Conservation (phyloP, 2,888 invertebrate genomes). For the Tenthredo scrophulariae region DNA sequence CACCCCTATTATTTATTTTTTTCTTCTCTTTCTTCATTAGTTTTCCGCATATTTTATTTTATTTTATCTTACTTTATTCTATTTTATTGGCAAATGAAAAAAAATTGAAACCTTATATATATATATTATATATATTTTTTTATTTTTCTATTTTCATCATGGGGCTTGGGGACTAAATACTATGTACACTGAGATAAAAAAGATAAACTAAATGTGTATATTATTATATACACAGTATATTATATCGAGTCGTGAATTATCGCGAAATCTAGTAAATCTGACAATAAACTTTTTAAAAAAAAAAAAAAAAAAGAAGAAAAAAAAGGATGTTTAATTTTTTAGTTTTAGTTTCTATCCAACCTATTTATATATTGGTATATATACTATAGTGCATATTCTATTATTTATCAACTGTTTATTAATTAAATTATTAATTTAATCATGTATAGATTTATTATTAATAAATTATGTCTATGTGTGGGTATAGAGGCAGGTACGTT, state of each 20-base stretch:
- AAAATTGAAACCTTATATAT: too few relatives aligned
- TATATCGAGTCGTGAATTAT: too few relatives aligned
- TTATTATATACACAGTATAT: neutral
- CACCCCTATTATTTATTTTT: too few relatives aligned
- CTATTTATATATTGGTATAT: too few relatives aligned
- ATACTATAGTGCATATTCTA: neutral
- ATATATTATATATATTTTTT: too few relatives aligned
- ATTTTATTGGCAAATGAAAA: too few relatives aligned
- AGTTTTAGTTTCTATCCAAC: neutral
- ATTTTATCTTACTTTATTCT: too few relatives aligned
- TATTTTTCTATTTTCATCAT: too few relatives aligned
- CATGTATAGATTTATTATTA: slow-evolving; percentile 57
- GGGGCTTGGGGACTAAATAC: too few relatives aligned
- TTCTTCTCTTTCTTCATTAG: too few relatives aligned
- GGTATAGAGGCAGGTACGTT: slow-evolving; percentile 72
- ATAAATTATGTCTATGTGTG: slow-evolving; percentile 65
- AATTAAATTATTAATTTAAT: neutral
- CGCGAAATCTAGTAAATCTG: too few relatives aligned
- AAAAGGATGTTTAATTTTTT: neutral
- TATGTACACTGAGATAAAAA: neutral
- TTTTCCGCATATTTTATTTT: too few relatives aligned
- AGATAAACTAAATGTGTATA: neutral
- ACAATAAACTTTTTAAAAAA: neutral
- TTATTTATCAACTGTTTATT: neutral
- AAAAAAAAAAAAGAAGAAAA: neutral